Evolutionary conservation across 2,888 invertebrate genomes (phyloP), one percentile per base, ranked within the genome.

Genomic region (Periphyllus acericola): DNA sequence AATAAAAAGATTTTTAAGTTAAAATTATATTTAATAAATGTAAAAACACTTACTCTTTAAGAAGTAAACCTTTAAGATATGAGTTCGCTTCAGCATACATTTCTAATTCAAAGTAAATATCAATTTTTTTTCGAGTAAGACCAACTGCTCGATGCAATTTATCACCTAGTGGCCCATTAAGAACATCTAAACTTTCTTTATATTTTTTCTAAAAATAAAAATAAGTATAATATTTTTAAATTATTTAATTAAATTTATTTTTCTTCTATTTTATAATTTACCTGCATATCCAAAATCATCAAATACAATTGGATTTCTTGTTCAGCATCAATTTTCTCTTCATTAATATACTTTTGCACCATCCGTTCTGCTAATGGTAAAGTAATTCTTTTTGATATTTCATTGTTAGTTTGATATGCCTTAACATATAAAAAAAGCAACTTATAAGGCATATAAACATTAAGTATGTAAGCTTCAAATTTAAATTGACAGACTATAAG

Each of bases 261-360:
- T 40, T 25, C 5, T n/a, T 0, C 40, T 46, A 52, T 40, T 1
- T 60, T 46, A 11, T 25, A 29, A 85, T 66, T 36, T 89, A 90
- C 90, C 83, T 90, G 90, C 90, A 90, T 90, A 89, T 91, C 95
- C 79, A 97, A 92, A 89, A 99, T 96, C 93, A 97, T 96, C 88
- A 98, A 93, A 92, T 98, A 98, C 75, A 99, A 93, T 89, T 96
- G 95, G 0, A 98, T 95, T 92, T 99, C 99, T 92, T 97, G 97
- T 91, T 98, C 98, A 0, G 97, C 96, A 91, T 98, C 97, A 91
- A 97, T 93, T 92, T 96, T 97, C 90, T 96, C 95, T 89, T 98
- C 97, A 9, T 94, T 93, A 87, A 98, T 95, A 91, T 97, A 94
- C 91, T 98, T 98, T 90, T 95, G 94, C 52, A 98, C 95, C 99